Conservation (phyloP, 2,113 vertebrate genomes). For the Neopipo cinnamomea region DNA sequence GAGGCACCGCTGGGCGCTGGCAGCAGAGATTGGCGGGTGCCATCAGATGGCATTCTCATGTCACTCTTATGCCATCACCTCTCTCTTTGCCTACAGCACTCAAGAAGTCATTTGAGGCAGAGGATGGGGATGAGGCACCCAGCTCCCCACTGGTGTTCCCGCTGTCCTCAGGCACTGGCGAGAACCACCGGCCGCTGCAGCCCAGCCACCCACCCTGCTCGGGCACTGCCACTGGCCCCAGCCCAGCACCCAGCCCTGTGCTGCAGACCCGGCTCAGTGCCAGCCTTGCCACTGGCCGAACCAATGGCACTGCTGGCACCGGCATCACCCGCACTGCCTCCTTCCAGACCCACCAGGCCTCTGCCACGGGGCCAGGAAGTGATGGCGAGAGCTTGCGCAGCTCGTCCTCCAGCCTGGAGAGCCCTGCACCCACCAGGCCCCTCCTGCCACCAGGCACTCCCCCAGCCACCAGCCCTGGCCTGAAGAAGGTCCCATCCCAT, state of each 20-base stretch:
- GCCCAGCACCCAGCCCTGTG: conserved; percentile 61
- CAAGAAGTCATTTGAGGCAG: conserved; percentile 85
- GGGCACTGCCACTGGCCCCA: conserved; percentile 25
- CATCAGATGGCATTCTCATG: not conserved
- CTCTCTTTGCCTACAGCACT: conserved; percentile 74
- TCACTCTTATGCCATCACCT: not conserved
- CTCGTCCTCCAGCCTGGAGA: conserved; percentile 85
- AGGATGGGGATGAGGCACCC: conserved; percentile 74
- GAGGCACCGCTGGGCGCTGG: not conserved
- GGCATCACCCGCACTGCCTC: conserved; percentile 71
- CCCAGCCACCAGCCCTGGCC: not conserved
- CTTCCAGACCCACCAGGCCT: conserved; percentile 77
- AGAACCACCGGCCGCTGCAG: conserved; percentile 27
- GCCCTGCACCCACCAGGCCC: conserved; percentile 51
- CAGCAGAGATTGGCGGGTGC: not conserved
- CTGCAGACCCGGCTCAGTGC: conserved; percentile 65
- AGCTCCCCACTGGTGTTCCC: conserved; percentile 51
- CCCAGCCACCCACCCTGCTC: conserved; percentile 46
- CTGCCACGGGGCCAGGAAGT: conserved; percentile 71
- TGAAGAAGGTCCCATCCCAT: conserved; percentile 80
- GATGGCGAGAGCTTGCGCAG: conserved; percentile 85
- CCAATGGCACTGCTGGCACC: conserved; percentile 3
- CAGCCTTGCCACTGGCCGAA: conserved; percentile 65
- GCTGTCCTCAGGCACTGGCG: conserved; percentile 44
- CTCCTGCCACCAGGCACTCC: not conserved